A percentile compares a stretch with the other conserved stretches of the same genome.
phyloP scores from a whole-genome alignment of 2,888 invertebrate species.

The Agonopterix heracliana region DNA sequence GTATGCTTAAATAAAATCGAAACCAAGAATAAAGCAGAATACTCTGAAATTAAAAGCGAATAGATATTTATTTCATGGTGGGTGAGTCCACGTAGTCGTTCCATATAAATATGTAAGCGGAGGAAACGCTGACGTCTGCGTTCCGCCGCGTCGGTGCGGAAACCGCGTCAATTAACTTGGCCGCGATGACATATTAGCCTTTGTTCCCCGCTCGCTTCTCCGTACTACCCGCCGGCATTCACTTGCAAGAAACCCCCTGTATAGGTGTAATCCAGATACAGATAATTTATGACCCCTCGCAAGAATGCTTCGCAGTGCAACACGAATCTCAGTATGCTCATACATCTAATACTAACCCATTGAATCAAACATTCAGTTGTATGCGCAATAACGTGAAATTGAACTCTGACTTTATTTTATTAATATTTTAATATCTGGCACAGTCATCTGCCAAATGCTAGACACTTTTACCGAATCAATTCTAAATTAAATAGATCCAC shows the following conservation, averaged over 20 bases:
- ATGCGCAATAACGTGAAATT: neutral
- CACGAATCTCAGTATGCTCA: conserved; percentile 25
- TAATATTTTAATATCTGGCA: conserved; percentile 49
- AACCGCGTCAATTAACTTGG: conserved; percentile 74
- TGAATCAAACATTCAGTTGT: neutral
- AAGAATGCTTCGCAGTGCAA: conserved; percentile 27
- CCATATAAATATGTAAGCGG: conserved; percentile 65
- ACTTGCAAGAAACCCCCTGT: conserved; percentile 45
- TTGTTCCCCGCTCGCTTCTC: conserved; percentile 49
- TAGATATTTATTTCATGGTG: conserved; percentile 30
- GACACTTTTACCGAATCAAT: conserved; percentile 58
- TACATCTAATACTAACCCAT: conserved; percentile 16
- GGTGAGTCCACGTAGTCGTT: conserved; percentile 31
- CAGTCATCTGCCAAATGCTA: conserved; percentile 53
- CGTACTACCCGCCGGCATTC: conserved; percentile 36
- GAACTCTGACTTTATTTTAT: neutral
- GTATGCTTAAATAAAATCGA: no score
- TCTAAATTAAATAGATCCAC: conserved; percentile 72
- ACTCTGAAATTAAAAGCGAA: conserved; percentile 27
- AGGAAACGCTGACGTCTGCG: conserved; percentile 69
- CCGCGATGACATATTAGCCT: conserved; percentile 73
- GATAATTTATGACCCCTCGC: conserved; percentile 17
- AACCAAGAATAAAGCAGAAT: no score
- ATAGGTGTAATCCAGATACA: conserved; percentile 15
- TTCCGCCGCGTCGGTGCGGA: conserved; percentile 68